A percentile compares a stretch with the other conserved stretches of the same genome.
These are phyloP conservation scores for Camponotus pennsylvanicus DNA, from an alignment of 1,140 invertebrate species.

Conservation along the genomic window DNA sequence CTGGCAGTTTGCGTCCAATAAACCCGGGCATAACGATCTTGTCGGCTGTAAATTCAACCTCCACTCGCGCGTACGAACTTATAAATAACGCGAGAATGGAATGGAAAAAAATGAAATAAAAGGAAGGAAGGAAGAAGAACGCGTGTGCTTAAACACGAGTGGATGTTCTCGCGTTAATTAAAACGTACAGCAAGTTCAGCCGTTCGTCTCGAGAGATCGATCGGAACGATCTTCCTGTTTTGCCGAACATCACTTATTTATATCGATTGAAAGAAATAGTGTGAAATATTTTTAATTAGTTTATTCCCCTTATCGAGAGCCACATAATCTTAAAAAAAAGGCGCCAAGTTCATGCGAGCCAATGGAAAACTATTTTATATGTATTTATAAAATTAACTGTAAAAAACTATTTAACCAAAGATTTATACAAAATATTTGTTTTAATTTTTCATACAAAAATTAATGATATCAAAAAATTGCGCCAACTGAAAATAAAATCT, in stretches of 20 bases:
- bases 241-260: not conserved
- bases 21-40: conserved; percentile 5
- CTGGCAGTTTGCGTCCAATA: conserved; percentile 19
- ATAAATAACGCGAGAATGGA: conserved; percentile 12
- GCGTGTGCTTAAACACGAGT: too few relatives aligned
- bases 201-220: not conserved
- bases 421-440: too few relatives aligned
- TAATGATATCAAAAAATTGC: too few relatives aligned
- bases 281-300: too few relatives aligned
- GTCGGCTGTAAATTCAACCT: conserved; percentile 24
- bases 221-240: not conserved
- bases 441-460: too few relatives aligned
- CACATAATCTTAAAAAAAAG: not conserved
- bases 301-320: not conserved
- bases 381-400: too few relatives aligned
- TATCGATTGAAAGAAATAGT: not conserved
- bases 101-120: not conserved
- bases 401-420: too few relatives aligned
- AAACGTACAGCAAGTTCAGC: not conserved
- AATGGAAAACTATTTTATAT: too few relatives aligned
- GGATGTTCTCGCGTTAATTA: conserved; percentile 41
- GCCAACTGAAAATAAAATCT: too few relatives aligned
- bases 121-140: not conserved
- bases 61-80: not conserved
- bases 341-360: too few relatives aligned